A percentile compares a stretch with the other conserved stretches of the same genome.
Evolutionary conservation across 2,113 vertebrate genomes (phyloP).

Genomic region (Laticauda colubrina): DNA sequence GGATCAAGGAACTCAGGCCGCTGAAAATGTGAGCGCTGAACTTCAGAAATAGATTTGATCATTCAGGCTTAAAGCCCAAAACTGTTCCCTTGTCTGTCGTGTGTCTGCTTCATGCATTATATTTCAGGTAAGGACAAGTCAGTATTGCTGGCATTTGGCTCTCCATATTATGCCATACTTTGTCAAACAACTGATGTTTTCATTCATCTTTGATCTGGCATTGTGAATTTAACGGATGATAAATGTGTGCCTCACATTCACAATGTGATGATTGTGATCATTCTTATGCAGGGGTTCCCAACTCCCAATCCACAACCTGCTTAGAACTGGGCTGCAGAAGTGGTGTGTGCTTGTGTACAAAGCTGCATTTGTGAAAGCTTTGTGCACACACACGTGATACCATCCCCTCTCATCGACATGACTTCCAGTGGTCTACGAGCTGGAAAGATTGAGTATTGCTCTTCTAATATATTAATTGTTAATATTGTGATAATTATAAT

Average conservation of each 20-base stretch:
- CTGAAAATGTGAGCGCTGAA: background rate
- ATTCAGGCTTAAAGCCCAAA: background rate
- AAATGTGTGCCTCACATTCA: background rate
- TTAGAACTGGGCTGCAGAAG: background rate
- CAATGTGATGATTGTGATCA: background rate
- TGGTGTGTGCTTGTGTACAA: background rate
- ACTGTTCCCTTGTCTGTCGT: background rate
- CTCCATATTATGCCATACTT: background rate
- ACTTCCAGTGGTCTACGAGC: background rate
- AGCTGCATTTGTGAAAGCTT: background rate
- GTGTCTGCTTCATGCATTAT: background rate
- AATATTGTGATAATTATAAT: too few species aligned
- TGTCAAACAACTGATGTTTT: background rate
- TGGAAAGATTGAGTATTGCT: background rate
- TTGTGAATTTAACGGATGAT: background rate
- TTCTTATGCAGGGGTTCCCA: background rate
- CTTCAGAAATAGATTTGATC: background rate
- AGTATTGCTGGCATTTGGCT: background rate
- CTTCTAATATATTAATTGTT: background rate
- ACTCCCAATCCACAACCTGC: background rate
- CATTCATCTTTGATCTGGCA: background rate
- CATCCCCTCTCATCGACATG: accelerated
- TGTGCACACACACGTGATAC: background rate
- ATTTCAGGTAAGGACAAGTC: background rate
- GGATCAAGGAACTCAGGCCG: background rate